These are phyloP conservation scores for Vireo griseus DNA, from an alignment of 2,797 vertebrate species.

Conservation along the genomic window DNA sequence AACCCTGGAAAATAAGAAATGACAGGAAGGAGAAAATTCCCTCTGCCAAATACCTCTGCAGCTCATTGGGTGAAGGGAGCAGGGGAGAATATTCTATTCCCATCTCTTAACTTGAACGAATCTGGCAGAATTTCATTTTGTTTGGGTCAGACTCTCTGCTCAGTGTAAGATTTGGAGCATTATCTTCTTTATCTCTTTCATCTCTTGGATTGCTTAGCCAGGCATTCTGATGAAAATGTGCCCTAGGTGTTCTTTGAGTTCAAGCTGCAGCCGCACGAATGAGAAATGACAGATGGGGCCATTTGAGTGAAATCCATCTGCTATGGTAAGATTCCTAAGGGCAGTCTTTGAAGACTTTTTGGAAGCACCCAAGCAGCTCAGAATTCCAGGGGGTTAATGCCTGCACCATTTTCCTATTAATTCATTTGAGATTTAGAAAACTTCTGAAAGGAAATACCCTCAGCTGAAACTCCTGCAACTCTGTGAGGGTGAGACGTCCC, in stretches of 20 bases:
- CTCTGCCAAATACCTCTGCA: slow-evolving; percentile 1
- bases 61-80: background rate
- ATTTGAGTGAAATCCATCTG: slow-evolving; percentile 35
- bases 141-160: background rate
- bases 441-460: background rate
- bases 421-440: background rate
- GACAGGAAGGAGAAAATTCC: background rate
- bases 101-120: background rate
- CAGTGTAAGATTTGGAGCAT: slow-evolving; percentile 16
- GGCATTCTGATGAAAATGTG: slow-evolving; percentile 18
- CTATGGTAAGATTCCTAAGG: background rate
- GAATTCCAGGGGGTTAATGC: background rate
- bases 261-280: background rate
- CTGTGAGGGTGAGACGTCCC: background rate
- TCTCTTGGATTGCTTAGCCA: slow-evolving; percentile 13
- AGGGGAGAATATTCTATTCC: background rate
- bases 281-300: slow-evolving; percentile 43
- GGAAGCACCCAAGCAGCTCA: background rate
- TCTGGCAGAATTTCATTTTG: background rate
- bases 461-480: background rate
- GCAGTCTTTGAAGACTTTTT: background rate
- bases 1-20: background rate
- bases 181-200: slow-evolving; percentile 31
- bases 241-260: slow-evolving; percentile 16
- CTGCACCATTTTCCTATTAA: background rate